Evolutionary conservation across 1,140 invertebrate genomes (phyloP).

Genomic region (Zophobas atratus): DNA sequence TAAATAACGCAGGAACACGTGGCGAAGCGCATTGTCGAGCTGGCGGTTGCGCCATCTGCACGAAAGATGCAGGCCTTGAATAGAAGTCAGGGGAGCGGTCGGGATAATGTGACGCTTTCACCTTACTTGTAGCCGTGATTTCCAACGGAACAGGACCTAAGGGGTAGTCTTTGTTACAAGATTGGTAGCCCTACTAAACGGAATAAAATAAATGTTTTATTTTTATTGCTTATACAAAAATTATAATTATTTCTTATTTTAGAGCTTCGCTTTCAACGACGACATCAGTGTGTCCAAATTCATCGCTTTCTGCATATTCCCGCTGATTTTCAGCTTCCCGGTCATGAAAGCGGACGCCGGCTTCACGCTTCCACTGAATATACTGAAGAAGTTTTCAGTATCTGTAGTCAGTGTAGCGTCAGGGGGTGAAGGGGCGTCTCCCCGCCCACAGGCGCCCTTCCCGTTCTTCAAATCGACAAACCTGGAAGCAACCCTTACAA

Average conservation of each 20-base stretch:
- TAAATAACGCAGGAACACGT: no score
- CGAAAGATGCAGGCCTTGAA: no score
- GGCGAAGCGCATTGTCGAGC: no score
- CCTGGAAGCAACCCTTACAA: constrained; percentile 57
- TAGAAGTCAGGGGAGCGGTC: no score
- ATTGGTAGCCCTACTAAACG: no score
- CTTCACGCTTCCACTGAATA: constrained; percentile 90
- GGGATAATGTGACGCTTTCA: no score
- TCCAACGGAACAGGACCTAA: no score
- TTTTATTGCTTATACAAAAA: not conserved
- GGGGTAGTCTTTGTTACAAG: no score
- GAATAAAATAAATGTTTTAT: not conserved
- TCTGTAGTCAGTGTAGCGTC: constrained; percentile 93
- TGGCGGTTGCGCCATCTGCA: no score
- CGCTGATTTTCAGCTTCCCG: constrained; percentile 95
- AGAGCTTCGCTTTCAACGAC: constrained; percentile 83
- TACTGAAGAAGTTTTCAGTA: constrained; percentile 81
- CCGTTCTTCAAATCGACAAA: constrained; percentile 94
- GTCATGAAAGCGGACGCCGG: constrained; percentile 95
- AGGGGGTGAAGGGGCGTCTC: constrained; percentile 77
- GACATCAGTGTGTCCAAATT: constrained; percentile 96
- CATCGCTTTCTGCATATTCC: constrained; percentile 95
- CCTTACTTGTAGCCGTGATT: no score
- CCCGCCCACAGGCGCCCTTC: constrained; percentile 83
- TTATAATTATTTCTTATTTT: constrained; percentile 58